These are phyloP conservation scores for Sorex maritimensis DNA, from an alignment of 2,797 vertebrate species.

Conservation along the genomic window DNA sequence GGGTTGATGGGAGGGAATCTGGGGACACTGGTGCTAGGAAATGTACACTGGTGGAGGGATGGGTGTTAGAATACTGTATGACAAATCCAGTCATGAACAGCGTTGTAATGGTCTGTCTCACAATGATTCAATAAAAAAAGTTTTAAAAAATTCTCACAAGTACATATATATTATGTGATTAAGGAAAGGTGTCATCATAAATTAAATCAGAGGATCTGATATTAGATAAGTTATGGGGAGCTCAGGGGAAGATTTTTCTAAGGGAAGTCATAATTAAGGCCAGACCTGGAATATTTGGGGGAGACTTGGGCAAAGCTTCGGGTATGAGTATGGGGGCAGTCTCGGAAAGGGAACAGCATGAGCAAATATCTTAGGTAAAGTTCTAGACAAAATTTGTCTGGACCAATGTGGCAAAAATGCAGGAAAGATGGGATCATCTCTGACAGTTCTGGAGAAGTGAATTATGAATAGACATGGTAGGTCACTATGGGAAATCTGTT, in stretches of 20 bases:
- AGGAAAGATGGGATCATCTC: constrained; percentile 4
- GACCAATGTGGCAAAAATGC: not conserved
- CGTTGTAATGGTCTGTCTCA: no score
- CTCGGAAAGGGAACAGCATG: not conserved
- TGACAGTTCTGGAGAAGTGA: not conserved
- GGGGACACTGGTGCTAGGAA: no score
- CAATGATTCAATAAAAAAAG: no score
- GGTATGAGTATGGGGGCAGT: no score
- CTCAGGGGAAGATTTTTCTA: not conserved
- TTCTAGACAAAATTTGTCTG: not conserved
- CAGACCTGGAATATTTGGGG: not conserved
- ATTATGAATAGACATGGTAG: constrained; percentile 17
- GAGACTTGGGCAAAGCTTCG: not conserved
- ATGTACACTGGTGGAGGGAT: no score
- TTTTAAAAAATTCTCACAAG: not conserved
- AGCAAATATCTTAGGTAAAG: not conserved
- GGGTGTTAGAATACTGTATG: no score
- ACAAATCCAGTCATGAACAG: no score
- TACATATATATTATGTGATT: not conserved
- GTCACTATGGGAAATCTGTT: not conserved
- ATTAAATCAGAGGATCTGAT: not conserved
- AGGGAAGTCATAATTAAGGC: not conserved
- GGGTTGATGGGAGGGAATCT: no score
- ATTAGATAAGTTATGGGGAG: not conserved
- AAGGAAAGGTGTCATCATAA: not conserved